phyloP scores from a whole-genome alignment of 2,113 vertebrate genomes.

The Coryphaenoides rupestris region DNA sequence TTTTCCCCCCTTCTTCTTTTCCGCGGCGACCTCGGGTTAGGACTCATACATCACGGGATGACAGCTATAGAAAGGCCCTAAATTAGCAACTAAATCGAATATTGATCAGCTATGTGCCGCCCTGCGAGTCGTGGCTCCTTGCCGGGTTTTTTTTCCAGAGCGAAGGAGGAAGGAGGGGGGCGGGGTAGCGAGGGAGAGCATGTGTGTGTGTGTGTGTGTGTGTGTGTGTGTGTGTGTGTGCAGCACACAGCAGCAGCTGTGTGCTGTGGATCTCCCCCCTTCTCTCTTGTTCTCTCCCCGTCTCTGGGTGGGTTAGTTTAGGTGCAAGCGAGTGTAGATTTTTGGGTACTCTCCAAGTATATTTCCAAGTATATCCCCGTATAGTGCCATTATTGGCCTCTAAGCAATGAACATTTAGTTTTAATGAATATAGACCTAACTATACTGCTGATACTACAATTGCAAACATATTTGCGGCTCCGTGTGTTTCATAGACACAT shows the following conservation, averaged over 20 bases:
- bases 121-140: slow-evolving; percentile 80
- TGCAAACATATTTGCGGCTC: too few species aligned
- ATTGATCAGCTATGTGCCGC: slow-evolving; percentile 92
- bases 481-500: too few species aligned
- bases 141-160: slow-evolving; percentile 69
- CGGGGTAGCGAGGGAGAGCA: too few species aligned
- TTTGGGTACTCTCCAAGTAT: slow-evolving; percentile 13
- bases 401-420: too few species aligned
- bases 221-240: neutral
- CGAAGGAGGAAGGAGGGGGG: slow-evolving; percentile 41
- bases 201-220: too few species aligned
- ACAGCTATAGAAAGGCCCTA: slow-evolving; percentile 97
- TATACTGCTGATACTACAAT: too few species aligned
- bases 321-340: slow-evolving; percentile 45
- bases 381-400: too few species aligned
- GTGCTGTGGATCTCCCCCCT: slow-evolving; percentile 18
- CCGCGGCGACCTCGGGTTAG: slow-evolving; percentile 84
- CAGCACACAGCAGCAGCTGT: slow-evolving; percentile 44
- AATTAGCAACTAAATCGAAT: slow-evolving; percentile 99
- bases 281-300: slow-evolving; percentile 32
- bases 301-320: slow-evolving; percentile 51
- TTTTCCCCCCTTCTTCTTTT: slow-evolving; percentile 75
- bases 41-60: slow-evolving; percentile 97
- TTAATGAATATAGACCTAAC: too few species aligned
- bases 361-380: too few species aligned